These are phyloP conservation scores for Chaetophractus vellerosus DNA, from an alignment of 2,797 vertebrate species.

Conservation along the genomic window DNA sequence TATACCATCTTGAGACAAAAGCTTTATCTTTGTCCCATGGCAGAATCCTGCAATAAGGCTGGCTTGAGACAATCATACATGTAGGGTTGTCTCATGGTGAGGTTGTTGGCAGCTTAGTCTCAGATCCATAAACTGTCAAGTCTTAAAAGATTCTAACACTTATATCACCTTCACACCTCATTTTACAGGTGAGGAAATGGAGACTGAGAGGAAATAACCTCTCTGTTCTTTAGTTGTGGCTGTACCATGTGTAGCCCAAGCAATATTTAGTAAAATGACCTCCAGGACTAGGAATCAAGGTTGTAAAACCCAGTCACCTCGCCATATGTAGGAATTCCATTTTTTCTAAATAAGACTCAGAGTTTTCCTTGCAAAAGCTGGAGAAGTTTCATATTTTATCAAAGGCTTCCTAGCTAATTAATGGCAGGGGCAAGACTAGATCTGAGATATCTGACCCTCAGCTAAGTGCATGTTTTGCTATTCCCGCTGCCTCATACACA, in stretches of 20 bases:
- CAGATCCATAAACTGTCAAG: background rate
- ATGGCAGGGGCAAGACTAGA: background rate
- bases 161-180: background rate
- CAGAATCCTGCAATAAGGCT: background rate
- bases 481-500: background rate
- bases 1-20: background rate
- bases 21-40: background rate
- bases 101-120: background rate
- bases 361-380: background rate
- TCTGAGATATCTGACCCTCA: background rate
- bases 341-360: background rate
- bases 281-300: background rate
- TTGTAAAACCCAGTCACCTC: background rate
- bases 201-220: background rate
- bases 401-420: background rate
- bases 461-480: background rate
- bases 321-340: background rate
- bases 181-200: background rate
- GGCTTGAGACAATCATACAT: background rate
- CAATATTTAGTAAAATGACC: background rate
- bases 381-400: background rate
- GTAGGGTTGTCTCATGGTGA: background rate
- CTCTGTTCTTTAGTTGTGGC: background rate
- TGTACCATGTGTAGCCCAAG: background rate
- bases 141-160: background rate